These are phyloP conservation scores for Nymphicus hollandicus DNA, from an alignment of 2,113 vertebrate genomes.

Conservation along the genomic window DNA sequence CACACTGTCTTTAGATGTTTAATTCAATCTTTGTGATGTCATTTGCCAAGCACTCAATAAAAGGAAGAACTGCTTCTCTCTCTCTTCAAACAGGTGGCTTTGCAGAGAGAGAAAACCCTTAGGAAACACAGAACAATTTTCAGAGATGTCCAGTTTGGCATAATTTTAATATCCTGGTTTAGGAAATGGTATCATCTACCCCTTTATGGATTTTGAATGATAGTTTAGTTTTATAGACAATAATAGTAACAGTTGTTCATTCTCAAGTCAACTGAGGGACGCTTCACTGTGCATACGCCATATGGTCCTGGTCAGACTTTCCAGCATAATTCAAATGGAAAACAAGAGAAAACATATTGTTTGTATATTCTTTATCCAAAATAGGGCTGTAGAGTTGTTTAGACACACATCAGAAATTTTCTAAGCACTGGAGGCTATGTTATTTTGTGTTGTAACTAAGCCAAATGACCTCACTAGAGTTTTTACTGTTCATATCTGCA, in stretches of 20 bases:
- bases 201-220: not conserved
- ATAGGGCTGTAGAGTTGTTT: not conserved
- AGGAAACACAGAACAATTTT: not conserved
- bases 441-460: not conserved
- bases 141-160: not conserved
- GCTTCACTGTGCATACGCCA: not conserved
- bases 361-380: slow-evolving; percentile 1
- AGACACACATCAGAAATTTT: not conserved
- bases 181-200: not conserved
- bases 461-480: not conserved
- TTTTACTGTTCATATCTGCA: not conserved
- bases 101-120: not conserved
- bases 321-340: slow-evolving; percentile 7
- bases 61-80: not conserved
- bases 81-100: not conserved
- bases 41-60: not conserved
- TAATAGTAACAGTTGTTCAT: not conserved
- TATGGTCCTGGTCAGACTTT: not conserved
- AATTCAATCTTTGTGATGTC: not conserved
- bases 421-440: not conserved
- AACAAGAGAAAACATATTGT: not conserved
- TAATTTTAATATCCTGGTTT: not conserved
- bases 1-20: not conserved
- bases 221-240: not conserved
- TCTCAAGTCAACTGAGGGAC: not conserved